Percentiles rank a stretch among this genome's conserved stretches.
Evolutionary conservation across 2,113 vertebrate genomes (phyloP).

Genomic region (Eublepharis macularius): DNA sequence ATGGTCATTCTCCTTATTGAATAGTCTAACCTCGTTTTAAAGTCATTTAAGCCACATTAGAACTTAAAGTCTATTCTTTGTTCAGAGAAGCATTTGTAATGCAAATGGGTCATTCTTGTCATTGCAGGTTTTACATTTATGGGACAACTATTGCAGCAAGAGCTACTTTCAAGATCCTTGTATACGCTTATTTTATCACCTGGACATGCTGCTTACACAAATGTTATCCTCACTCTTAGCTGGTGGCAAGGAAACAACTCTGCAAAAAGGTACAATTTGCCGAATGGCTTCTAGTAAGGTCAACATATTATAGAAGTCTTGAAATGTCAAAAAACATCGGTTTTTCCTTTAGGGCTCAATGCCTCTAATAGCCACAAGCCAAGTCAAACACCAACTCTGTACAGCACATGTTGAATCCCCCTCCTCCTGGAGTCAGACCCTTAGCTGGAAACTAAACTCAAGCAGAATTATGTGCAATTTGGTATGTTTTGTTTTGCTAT

Average conservation of each 20-base stretch:
- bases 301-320: too few relatives aligned
- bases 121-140: not conserved
- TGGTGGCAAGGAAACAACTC: not conserved
- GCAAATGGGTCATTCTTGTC: not conserved
- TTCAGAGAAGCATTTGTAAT: not conserved
- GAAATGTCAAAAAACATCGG: too few relatives aligned
- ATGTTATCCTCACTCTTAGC: not conserved
- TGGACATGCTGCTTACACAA: not conserved
- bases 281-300: not conserved
- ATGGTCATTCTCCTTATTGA: not conserved
- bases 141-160: not conserved
- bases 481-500: too few relatives aligned
- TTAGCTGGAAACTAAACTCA: not conserved
- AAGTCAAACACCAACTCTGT: not conserved
- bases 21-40: not conserved
- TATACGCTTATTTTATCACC: not conserved
- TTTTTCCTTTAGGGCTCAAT: not conserved
- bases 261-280: not conserved
- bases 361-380: not conserved
- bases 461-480: not conserved
- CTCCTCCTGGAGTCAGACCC: too few relatives aligned
- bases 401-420: not conserved
- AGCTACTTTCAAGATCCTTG: not conserved
- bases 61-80: not conserved
- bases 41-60: not conserved